Evolutionary conservation across 37 sponge, comb jelly and placozoan species (phyloP).

Genomic region (Dysidea cf. avara): DNA sequence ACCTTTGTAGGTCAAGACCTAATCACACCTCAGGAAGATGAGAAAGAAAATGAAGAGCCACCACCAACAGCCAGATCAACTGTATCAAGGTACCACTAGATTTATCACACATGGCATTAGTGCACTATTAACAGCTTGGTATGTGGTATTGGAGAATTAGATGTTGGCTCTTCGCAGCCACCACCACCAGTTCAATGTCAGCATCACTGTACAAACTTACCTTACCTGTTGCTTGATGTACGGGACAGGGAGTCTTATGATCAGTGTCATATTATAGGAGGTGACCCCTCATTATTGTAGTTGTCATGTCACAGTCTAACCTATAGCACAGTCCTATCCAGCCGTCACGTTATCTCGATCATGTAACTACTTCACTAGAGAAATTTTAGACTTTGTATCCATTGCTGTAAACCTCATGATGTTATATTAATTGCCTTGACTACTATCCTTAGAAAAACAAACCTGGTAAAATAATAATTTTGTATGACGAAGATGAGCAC

Average conservation of each 20-base stretch:
- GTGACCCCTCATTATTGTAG: slow-evolving; percentile 24
- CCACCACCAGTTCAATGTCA: too few species aligned
- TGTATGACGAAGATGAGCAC: slow-evolving; percentile 98
- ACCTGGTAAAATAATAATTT: slow-evolving; percentile 89
- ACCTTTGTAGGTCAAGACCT: too few species aligned
- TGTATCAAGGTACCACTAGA: slow-evolving; percentile 51
- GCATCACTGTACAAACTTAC: slow-evolving; percentile 15
- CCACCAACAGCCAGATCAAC: slow-evolving; percentile 74
- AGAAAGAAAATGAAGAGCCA: slow-evolving; percentile 32
- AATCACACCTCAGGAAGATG: neutral
- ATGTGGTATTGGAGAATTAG: slow-evolving; percentile 77
- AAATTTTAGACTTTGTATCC: slow-evolving; percentile 94
- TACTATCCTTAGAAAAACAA: slow-evolving; percentile 74
- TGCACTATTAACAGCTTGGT: slow-evolving; percentile 27
- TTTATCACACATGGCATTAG: neutral
- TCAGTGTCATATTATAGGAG: slow-evolving; percentile 87
- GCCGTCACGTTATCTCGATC: slow-evolving; percentile 82
- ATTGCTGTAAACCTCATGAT: neutral
- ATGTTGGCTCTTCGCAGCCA: slow-evolving; percentile 1
- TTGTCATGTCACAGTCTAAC: neutral
- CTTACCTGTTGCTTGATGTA: slow-evolving; percentile 94
- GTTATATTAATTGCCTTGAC: neutral
- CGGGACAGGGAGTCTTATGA: slow-evolving; percentile 82
- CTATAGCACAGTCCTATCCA: slow-evolving; percentile 83
- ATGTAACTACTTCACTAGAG: slow-evolving; percentile 94